Percentiles rank a stretch among this genome's conserved stretches.
Conservation (phyloP, 2,113 vertebrate genomes). For the Apaloderma vittatum region DNA sequence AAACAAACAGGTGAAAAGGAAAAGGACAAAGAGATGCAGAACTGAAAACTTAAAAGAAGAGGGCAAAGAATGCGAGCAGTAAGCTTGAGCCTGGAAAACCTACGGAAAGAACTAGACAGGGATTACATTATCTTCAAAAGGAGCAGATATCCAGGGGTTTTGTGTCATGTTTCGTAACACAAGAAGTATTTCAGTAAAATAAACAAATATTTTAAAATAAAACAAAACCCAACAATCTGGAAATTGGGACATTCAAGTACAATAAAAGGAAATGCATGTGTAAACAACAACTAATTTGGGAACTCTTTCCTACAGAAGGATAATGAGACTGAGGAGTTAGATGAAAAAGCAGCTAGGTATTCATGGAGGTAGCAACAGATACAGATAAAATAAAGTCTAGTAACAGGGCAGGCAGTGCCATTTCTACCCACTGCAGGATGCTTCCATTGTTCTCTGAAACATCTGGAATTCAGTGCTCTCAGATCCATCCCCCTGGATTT, state of each 20-base stretch:
- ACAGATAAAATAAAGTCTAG: background rate
- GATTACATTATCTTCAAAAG: background rate
- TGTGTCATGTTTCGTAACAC: background rate
- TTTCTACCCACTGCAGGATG: background rate
- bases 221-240: background rate
- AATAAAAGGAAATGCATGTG: background rate
- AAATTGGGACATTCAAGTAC: background rate
- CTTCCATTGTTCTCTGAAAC: background rate
- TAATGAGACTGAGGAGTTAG: background rate
- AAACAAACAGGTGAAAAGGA: background rate
- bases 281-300: background rate
- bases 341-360: background rate
- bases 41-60: background rate
- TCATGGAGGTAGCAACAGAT: background rate
- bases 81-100: background rate
- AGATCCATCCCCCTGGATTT: background rate
- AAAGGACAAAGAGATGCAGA: background rate
- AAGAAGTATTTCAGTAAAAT: background rate
- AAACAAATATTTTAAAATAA: background rate
- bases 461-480: background rate
- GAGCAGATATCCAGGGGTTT: background rate
- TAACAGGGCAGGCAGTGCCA: background rate
- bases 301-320: background rate
- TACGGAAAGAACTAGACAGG: background rate
- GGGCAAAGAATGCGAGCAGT: background rate